Evolutionary conservation across 2,888 invertebrate species (phyloP).

Genomic region (Drosophila recens): DNA sequence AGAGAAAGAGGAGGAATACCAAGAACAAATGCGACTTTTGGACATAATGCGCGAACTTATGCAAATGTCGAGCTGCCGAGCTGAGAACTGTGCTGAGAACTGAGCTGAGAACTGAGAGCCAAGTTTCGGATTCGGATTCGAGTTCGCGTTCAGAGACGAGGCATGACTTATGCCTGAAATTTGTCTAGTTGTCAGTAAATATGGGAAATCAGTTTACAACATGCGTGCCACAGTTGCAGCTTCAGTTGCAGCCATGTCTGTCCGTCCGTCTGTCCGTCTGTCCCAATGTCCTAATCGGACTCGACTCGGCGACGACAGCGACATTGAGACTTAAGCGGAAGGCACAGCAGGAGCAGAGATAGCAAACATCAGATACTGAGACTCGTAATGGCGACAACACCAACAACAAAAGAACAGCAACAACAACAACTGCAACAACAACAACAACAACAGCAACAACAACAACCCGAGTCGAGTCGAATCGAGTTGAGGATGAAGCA

Average conservation of each 20-base stretch:
- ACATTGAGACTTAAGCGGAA: slow-evolving; percentile 81
- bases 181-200: slow-evolving; percentile 86
- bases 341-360: slow-evolving; percentile 84
- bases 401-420: slow-evolving; percentile 42
- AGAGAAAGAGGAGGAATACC: slow-evolving; percentile 52
- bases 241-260: slow-evolving; percentile 7
- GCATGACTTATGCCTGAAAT: slow-evolving; percentile 85
- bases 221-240: slow-evolving; percentile 74
- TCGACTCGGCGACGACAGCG: slow-evolving; percentile 51
- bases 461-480: slow-evolving; percentile 14
- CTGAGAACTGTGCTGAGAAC: background rate
- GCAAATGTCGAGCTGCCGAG: slow-evolving; percentile 63
- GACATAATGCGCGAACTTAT: slow-evolving; percentile 82
- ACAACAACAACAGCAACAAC: background rate
- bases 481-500: slow-evolving; percentile 16
- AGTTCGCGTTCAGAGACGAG: slow-evolving; percentile 71
- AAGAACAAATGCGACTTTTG: slow-evolving; percentile 80
- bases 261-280: background rate
- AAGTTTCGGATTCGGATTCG: slow-evolving; percentile 8
- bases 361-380: slow-evolving; percentile 82
- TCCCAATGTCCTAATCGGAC: background rate
- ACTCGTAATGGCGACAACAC: slow-evolving; percentile 78
- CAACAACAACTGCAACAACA: slow-evolving; percentile 1
- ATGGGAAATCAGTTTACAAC: slow-evolving; percentile 85
- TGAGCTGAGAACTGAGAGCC: background rate